A percentile compares a stretch with the other conserved stretches of the same genome.
Conservation (phyloP, 2,888 invertebrate species). For the Spodoptera littoralis region DNA sequence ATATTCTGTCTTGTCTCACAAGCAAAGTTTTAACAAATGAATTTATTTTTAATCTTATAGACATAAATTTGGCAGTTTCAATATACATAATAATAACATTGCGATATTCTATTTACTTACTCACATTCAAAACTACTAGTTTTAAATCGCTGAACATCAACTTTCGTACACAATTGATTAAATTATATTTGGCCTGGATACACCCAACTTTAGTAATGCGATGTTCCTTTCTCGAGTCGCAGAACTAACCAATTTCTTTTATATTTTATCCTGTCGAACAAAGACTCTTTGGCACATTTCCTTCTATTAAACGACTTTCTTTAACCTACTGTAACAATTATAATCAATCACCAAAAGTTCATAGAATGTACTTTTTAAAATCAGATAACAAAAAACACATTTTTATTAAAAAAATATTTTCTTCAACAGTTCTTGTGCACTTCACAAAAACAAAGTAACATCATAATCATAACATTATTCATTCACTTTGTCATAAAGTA, state of each 20-base stretch:
- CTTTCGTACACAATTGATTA: constrained; percentile 16
- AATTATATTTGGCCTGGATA: constrained; percentile 4
- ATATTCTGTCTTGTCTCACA: not conserved
- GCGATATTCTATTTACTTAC: constrained; percentile 60
- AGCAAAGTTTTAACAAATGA: constrained; percentile 15
- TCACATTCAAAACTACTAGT: constrained; percentile 57
- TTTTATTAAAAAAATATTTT: too few relatives aligned
- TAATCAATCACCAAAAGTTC: too few relatives aligned
- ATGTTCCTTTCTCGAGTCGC: too few relatives aligned
- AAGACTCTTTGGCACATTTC: constrained; percentile 24
- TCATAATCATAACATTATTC: constrained; percentile 12
- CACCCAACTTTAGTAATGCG: not conserved
- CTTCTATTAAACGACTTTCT: constrained; percentile 25
- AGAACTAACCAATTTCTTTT: not conserved
- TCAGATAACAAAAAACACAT: too few relatives aligned
- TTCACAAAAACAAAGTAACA: not conserved
- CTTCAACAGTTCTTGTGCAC: too few relatives aligned
- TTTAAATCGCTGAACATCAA: constrained; percentile 30
- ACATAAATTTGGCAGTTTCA: constrained; percentile 72
- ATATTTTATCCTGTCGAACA: constrained; percentile 5
- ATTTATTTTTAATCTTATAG: constrained; percentile 46
- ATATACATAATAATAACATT: constrained; percentile 53
- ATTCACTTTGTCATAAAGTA: constrained; percentile 17
- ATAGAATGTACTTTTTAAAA: too few relatives aligned
- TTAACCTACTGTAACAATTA: constrained; percentile 27